Evolutionary conservation across 1,140 invertebrate genomes (phyloP), one percentile per base, ranked within the genome.

Genomic region (Eueides isabella): DNA sequence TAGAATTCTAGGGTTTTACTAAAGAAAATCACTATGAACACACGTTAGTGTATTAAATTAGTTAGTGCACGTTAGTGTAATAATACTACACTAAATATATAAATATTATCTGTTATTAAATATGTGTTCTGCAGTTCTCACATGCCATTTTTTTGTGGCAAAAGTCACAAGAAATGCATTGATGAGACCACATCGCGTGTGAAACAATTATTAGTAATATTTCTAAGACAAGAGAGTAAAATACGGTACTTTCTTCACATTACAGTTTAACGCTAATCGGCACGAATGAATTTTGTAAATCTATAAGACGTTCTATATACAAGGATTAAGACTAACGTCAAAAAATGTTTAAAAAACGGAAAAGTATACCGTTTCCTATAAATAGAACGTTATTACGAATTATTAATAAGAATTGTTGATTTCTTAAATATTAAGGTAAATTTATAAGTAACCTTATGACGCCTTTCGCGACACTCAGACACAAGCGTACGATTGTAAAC

Each of bases 191-290:
- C n/a, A 44, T 55, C 48, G 48, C 48, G 48, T 55, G 48, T 23
- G 48, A 55, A 55, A 19, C 48, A 26, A 55, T 23, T 55, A 55
- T 55, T 55, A 55, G 0, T 12, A 26, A 55, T 55, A 55, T 55
- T 23, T 55, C 19, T 55, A 55, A 55, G 23, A 55, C 48, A 44
- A 44, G 48, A 55, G 48, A 55, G 48, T 55, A 55, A 55, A 55
- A 55, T 55, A 55, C 19, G 48, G 9, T 11, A 55, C 48, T 55
- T 55, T 55, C 48, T 23, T 23, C 48, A 26, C 48, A 55, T 26
- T 55, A 55, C 48, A 55, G 48, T 55, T 23, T 55, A 55, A 55
- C 48, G 48, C 48, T 55, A 55, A 55, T 55, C 19, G 48, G 19
- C 48, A 55, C 48, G 19, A 55, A 55, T 55, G 2, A 19, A 55